Conservation (phyloP, 2,888 invertebrate genomes). For the Hecatera dysodea region DNA sequence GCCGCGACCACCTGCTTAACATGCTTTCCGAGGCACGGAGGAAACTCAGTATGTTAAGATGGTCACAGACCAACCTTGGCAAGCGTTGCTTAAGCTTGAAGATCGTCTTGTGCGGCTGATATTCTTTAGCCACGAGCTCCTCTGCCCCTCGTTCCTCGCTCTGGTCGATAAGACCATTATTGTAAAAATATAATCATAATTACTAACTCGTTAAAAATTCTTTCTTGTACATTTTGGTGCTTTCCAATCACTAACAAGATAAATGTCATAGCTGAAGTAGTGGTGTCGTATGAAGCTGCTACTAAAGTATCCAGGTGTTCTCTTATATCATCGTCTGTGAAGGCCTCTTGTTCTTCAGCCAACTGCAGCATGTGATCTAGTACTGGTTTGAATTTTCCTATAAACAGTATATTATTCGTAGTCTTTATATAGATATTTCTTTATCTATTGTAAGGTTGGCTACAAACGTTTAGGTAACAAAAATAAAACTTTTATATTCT, state of each 20-base stretch:
- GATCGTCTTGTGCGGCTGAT: no score
- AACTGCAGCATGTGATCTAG: constrained; percentile 44
- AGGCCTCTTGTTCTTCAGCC: constrained; percentile 8
- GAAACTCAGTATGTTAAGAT: no score
- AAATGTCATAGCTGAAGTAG: constrained; percentile 6
- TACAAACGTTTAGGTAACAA: background rate
- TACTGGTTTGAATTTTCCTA: constrained; percentile 40
- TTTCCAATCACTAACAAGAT: constrained; percentile 38
- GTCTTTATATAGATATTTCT: background rate
- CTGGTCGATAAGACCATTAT: no score
- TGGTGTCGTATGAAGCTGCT: constrained; percentile 38
- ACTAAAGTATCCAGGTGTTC: constrained; percentile 48
- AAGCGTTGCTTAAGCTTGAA: no score
- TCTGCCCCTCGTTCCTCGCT: no score
- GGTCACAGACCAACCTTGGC: no score
- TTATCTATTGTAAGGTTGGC: no score
- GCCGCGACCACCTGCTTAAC: no score
- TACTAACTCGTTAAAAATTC: constrained; percentile 44
- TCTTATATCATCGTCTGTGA: constrained; percentile 42
- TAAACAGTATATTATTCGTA: constrained; percentile 5
- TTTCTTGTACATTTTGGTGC: constrained; percentile 31
- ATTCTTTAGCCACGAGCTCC: no score
- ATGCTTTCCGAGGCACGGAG: no score
- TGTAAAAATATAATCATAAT: background rate
- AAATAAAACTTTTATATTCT: background rate